These are phyloP conservation scores for Coelinius sp. DNA, from an alignment of 2,888 invertebrate genomes.

Conservation along the genomic window DNA sequence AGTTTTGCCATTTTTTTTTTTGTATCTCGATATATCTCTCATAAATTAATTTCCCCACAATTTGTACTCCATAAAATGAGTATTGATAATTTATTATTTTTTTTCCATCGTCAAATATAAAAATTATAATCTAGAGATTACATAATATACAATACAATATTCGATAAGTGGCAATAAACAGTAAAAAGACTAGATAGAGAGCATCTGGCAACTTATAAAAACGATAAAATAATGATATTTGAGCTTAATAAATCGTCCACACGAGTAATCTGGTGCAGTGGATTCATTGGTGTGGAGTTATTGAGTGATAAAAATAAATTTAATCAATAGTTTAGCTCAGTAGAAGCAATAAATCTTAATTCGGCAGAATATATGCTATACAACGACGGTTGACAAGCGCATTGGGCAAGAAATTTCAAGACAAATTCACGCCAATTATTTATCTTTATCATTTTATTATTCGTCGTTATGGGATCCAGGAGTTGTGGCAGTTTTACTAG, in stretches of 20 bases:
- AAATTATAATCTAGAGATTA: slow-evolving; percentile 35
- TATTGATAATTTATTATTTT: slow-evolving; percentile 10
- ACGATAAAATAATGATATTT: slow-evolving; percentile 22
- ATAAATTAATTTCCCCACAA: neutral
- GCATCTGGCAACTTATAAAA: slow-evolving; percentile 34
- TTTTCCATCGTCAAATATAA: slow-evolving; percentile 26
- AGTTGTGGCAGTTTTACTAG: slow-evolving; percentile 68
- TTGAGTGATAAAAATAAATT: slow-evolving; percentile 6
- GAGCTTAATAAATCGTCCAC: slow-evolving; percentile 4
- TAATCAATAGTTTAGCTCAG: slow-evolving; percentile 8
- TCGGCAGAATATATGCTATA: slow-evolving; percentile 49
- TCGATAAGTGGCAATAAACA: slow-evolving; percentile 24
- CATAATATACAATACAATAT: slow-evolving; percentile 28
- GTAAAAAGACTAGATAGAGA: slow-evolving; percentile 37
- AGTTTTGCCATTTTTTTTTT: neutral
- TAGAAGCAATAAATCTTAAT: slow-evolving; percentile 24
- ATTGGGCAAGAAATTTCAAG: slow-evolving; percentile 62
- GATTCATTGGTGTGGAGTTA: neutral
- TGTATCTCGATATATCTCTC: slow-evolving; percentile 11
- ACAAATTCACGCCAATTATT: slow-evolving; percentile 49
- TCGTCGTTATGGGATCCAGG: slow-evolving; percentile 15
- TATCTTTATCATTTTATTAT: slow-evolving; percentile 36
- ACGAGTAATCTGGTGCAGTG: neutral
- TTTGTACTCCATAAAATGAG: slow-evolving; percentile 1
- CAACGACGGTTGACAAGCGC: slow-evolving; percentile 62